Conservation (phyloP, 2,113 vertebrate genomes). For the Carassius gibelio region DNA sequence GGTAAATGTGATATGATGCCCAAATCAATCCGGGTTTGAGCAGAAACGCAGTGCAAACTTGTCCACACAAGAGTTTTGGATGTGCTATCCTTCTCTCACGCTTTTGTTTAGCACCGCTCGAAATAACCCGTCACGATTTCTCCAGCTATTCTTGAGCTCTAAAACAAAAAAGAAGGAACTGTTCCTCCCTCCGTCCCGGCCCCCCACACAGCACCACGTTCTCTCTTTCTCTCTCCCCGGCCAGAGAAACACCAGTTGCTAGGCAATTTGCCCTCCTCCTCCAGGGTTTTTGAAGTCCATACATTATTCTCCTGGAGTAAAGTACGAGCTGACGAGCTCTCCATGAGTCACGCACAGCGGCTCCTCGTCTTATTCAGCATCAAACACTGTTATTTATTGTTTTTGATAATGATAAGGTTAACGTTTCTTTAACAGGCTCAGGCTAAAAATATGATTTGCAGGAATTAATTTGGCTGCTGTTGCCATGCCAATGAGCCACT, state of each 20-base stretch:
- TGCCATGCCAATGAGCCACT: slow-evolving; percentile 51
- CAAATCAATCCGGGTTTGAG: not conserved
- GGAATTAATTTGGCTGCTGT: slow-evolving; percentile 21
- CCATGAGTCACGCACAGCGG: slow-evolving; percentile 33
- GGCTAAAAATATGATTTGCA: slow-evolving; percentile 42
- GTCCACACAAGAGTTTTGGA: not conserved
- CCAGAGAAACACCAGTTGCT: slow-evolving; percentile 63
- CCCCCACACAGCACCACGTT: slow-evolving; percentile 29
- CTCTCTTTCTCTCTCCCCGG: slow-evolving; percentile 34
- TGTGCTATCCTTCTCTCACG: not conserved
- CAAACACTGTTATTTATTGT: slow-evolving; percentile 52
- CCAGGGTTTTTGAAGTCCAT: slow-evolving; percentile 56
- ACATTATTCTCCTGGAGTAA: slow-evolving; percentile 45
- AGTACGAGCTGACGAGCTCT: slow-evolving; percentile 31
- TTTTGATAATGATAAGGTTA: slow-evolving; percentile 46
- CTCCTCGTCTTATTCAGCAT: slow-evolving; percentile 44
- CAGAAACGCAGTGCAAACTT: not conserved
- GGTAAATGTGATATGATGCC: not conserved
- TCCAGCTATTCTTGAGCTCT: slow-evolving; percentile 17
- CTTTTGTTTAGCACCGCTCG: not conserved
- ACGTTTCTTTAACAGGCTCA: slow-evolving; percentile 38
- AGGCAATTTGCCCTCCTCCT: slow-evolving; percentile 63
- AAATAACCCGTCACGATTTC: slow-evolving; percentile 45
- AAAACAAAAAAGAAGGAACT: slow-evolving; percentile 30
- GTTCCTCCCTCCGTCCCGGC: not conserved